These are phyloP conservation scores for Artemia sinica DNA, from an alignment of 2,888 invertebrate genomes.

Conservation along the genomic window DNA sequence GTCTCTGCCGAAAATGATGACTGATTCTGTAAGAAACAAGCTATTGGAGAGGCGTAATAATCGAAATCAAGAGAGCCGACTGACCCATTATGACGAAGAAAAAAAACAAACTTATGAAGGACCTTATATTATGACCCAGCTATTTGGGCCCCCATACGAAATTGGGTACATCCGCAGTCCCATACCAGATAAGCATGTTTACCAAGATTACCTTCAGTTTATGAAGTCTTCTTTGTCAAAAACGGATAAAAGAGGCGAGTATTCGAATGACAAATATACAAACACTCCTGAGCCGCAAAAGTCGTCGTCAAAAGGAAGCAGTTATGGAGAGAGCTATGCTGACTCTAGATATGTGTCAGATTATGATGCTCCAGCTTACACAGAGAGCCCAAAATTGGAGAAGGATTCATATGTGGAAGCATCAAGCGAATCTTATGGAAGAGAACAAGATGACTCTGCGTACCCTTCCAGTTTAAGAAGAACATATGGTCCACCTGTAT, in stretches of 20 bases:
- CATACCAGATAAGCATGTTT: constrained; percentile 21
- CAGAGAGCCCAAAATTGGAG: neutral
- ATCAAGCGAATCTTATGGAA: neutral
- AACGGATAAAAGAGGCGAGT: neutral
- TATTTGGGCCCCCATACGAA: constrained; percentile 22
- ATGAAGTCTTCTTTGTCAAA: constrained; percentile 18
- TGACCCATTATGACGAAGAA: constrained; percentile 3
- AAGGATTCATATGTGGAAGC: neutral
- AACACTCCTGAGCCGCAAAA: neutral
- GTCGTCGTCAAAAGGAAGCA: neutral
- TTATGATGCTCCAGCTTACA: constrained; percentile 3
- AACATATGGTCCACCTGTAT: constrained; percentile 15
- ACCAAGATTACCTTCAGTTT: constrained; percentile 21
- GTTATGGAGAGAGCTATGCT: neutral
- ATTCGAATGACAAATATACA: constrained; percentile 7
- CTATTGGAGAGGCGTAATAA: neutral
- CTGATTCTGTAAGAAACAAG: neutral
- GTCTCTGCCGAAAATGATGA: neutral
- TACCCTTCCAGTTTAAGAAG: neutral
- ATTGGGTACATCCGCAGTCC: constrained; percentile 22
- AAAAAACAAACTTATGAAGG: constrained; percentile 21
- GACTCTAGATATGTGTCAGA: neutral
- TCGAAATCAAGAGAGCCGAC: neutral
- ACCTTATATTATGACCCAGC: constrained; percentile 20
- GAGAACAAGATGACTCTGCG: neutral